Conservation (phyloP, 1,140 invertebrate genomes). For the Holcopasites calliopsidis region DNA sequence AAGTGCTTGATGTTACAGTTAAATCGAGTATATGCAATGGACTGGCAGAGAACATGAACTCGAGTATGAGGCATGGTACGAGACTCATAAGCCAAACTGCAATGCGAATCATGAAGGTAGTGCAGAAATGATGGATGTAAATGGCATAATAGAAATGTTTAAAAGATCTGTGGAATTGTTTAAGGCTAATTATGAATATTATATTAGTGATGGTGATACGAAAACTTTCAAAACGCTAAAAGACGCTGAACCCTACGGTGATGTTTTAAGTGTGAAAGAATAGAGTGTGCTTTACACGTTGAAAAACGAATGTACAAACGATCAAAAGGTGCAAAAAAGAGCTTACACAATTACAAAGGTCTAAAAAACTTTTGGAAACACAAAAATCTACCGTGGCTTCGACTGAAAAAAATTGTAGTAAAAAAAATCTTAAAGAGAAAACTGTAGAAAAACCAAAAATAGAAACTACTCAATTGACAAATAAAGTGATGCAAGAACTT, state of each 20-base stretch:
- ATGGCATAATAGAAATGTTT: conserved; percentile 50
- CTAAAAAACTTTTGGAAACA: not conserved
- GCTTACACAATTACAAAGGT: not conserved
- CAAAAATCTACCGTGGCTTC: too few relatives aligned
- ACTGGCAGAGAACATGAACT: conserved; percentile 5
- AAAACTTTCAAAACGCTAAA: not conserved
- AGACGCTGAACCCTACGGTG: conserved; percentile 38
- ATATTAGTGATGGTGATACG: conserved; percentile 46
- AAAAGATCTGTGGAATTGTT: conserved; percentile 15
- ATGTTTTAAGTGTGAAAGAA: conserved; percentile 20
- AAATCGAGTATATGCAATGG: conserved; percentile 36
- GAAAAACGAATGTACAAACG: conserved; percentile 12
- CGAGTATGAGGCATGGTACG: not conserved
- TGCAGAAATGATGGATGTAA: conserved; percentile 51
- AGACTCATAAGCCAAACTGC: conserved; percentile 2
- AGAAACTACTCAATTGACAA: too few relatives aligned
- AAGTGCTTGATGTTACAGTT: conserved; percentile 1
- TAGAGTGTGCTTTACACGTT: conserved; percentile 46
- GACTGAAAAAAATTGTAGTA: too few relatives aligned
- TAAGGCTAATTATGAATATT: conserved; percentile 7
- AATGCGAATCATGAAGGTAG: conserved; percentile 36
- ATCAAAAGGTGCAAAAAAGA: not conserved
- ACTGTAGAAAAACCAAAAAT: too few relatives aligned
- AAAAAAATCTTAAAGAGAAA: not conserved
- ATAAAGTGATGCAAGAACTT: too few relatives aligned